Conservation (phyloP, 2,113 vertebrate species). For the Electrona antarctica region DNA sequence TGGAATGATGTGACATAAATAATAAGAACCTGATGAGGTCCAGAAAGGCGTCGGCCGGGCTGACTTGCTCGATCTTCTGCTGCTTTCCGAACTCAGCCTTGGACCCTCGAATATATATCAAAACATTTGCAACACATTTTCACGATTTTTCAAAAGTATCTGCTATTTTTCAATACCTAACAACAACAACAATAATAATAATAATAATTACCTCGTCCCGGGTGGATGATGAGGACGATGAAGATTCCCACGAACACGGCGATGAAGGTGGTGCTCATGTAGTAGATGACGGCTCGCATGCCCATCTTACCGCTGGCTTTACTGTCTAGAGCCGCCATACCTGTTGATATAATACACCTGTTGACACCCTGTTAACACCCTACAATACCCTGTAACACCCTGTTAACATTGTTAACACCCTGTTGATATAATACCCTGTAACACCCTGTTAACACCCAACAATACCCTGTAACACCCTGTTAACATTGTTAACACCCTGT, state of each 20-base stretch:
- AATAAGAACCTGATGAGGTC: conserved; percentile 90
- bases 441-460: neutral
- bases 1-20: too few species aligned
- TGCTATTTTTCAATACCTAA: too few species aligned
- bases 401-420: neutral
- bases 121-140: too few species aligned
- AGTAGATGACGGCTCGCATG: conserved; percentile 93
- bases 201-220: conserved; percentile 74
- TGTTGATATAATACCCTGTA: neutral
- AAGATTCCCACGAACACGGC: conserved; percentile 95
- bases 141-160: too few species aligned
- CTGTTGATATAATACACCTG: conserved; percentile 60
- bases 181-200: too few species aligned
- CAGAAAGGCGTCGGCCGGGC: conserved; percentile 94
- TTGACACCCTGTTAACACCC: neutral
- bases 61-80: conserved; percentile 91
- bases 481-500: too few species aligned
- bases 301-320: conserved; percentile 97
- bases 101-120: conserved; percentile 77
- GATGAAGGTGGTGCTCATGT: conserved; percentile 96
- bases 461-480: neutral
- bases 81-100: conserved; percentile 95
- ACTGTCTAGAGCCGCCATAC: conserved; percentile 96
- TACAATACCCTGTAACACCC: neutral
- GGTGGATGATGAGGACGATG: conserved; percentile 96